phyloP scores from a whole-genome alignment of 2,797 vertebrate genomes.

The Squalus acanthias region DNA sequence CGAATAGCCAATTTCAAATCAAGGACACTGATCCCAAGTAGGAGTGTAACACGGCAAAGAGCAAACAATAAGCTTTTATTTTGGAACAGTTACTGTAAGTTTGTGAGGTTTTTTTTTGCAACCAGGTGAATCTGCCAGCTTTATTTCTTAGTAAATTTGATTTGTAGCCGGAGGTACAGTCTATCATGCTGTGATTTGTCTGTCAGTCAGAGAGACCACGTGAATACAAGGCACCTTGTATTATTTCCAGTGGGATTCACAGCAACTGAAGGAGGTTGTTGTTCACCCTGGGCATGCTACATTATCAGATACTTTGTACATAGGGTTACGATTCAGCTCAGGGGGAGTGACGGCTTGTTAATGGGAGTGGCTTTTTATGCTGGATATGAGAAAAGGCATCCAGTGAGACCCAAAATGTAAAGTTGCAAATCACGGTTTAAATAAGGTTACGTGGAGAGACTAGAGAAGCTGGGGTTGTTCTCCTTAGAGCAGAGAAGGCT shows the following conservation, averaged over 20 bases:
- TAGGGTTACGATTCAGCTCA: not conserved
- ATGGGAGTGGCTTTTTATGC: too few relatives aligned
- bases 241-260: not conserved
- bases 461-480: not conserved
- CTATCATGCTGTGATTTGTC: not conserved
- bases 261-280: not conserved
- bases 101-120: not conserved
- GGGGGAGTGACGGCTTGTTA: not conserved
- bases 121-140: not conserved
- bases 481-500: not conserved
- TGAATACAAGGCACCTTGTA: not conserved
- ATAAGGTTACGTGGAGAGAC: not conserved
- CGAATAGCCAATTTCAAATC: not conserved
- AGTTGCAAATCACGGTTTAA: not conserved
- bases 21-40: not conserved
- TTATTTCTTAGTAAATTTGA: not conserved
- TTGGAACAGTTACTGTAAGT: not conserved
- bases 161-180: not conserved
- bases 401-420: not conserved
- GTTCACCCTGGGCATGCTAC: not conserved
- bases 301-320: not conserved
- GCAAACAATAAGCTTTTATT: not conserved
- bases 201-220: not conserved
- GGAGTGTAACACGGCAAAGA: not conserved
- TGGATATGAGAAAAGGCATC: not conserved